phyloP scores from a whole-genome alignment of 2,888 invertebrate genomes.

The Muscina levida region DNA sequence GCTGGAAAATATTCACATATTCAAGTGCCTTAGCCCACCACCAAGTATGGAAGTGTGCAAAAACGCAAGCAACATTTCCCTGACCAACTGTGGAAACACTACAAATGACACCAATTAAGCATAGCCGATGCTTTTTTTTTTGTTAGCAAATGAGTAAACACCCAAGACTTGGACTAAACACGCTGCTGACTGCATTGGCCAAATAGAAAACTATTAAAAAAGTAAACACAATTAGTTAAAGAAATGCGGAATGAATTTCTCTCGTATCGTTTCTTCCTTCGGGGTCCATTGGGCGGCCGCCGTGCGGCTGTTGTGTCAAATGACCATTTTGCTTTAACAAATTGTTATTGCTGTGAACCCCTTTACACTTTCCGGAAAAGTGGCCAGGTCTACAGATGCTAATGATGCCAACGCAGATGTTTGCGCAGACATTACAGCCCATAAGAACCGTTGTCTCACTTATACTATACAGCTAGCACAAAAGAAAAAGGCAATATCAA shows the following conservation, averaged over 20 bases:
- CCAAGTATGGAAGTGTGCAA: too few species aligned
- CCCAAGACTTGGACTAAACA: too few species aligned
- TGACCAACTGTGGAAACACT: too few species aligned
- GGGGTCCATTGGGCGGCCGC: not conserved
- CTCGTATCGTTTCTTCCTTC: not conserved
- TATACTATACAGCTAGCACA: not conserved
- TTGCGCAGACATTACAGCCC: not conserved
- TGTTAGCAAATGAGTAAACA: too few species aligned
- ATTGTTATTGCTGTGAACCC: conserved; percentile 31
- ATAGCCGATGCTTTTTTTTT: too few species aligned
- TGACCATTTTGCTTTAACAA: conserved; percentile 2
- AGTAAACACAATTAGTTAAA: conserved; percentile 18
- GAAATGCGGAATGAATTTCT: conserved; percentile 15
- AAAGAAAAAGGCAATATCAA: conserved; percentile 7
- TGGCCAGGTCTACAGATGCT: conserved; percentile 12
- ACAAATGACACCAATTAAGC: too few species aligned
- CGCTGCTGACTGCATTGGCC: too few species aligned
- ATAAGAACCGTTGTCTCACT: conserved; percentile 7
- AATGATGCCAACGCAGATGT: conserved; percentile 15
- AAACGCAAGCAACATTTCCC: too few species aligned
- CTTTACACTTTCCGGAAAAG: too few species aligned
- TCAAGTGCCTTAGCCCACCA: too few species aligned
- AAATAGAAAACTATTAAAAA: not conserved
- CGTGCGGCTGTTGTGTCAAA: not conserved
- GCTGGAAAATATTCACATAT: too few species aligned